Evolutionary conservation across 2,113 vertebrate genomes (phyloP), one percentile per base, ranked within the genome.

Genomic region (Tragelaphus buxtoni): DNA sequence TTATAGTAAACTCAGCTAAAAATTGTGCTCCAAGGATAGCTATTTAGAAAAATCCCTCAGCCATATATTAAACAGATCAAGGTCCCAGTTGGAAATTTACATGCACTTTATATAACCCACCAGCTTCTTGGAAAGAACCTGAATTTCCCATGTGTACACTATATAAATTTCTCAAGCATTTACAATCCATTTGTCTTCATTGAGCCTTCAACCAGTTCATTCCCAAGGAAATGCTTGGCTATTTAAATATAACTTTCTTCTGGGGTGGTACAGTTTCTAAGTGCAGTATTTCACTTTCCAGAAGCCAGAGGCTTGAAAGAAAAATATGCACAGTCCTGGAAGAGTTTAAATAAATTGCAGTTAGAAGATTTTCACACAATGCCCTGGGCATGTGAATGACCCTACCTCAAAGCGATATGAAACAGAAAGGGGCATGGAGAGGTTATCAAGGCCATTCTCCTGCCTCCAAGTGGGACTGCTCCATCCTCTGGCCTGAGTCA

Each of bases 171-270:
- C 47, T 61, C 22, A 77, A 96, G 94, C 30, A 28, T 61, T 61
- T 86, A 12, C 45, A 86, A 51, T 56, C 16, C 55, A 91, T 88
- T 96, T 96, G 56, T 90, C 83, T 95, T 96, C 72, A 72, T 74
- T 89, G 85, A 58, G 83, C 61, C 49, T 96, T 88, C 86, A 94
- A 58, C 47, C 1, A 17, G 60, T 91, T 94, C 30, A 88, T 95
- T 96, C 49, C 76, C 45, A 30, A 88, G 56, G 82, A 90, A 94
- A 55, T 83, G 55, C 9, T 90, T 63, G 47, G 58, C 30, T 26
- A 28, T 91, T 95, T 93, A 95, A 97, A 93, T 85, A 69, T 49
- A 91, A 93, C 79, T 95, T 85, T 55, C 42, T 95, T 86, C 45
- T 53, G 12, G 45, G 4, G 11, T 77, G 51, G 13, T 55, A 53